Conservation (phyloP, 2,113 vertebrate species). For the Trinectes maculatus region DNA sequence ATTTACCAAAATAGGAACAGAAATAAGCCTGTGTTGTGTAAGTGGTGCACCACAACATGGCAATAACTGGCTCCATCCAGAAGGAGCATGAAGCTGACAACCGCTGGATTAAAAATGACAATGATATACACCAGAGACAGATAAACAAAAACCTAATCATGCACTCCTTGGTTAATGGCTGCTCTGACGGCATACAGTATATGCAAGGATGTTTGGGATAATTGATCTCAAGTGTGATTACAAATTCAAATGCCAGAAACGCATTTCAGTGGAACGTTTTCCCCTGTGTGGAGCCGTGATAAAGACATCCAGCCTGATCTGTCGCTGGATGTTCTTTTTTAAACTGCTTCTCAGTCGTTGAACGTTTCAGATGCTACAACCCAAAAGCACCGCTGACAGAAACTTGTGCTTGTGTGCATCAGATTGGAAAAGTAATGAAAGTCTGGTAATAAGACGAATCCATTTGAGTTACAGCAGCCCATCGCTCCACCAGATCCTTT, state of each 20-base stretch:
- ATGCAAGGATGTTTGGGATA: conserved; percentile 53
- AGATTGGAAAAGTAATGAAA: background rate
- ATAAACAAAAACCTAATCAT: conserved; percentile 67
- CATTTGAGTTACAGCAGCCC: conserved; percentile 48
- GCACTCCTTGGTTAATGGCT: conserved; percentile 52
- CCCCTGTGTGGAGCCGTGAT: background rate
- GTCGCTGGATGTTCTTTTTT: conserved; percentile 21
- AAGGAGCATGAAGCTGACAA: conserved; percentile 21
- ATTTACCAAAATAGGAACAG: background rate
- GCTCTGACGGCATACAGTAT: conserved; percentile 51
- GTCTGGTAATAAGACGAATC: conserved; percentile 55
- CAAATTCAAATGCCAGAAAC: conserved; percentile 60
- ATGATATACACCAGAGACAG: conserved; percentile 53
- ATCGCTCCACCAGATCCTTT: conserved; percentile 63
- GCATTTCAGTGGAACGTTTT: conserved; percentile 51
- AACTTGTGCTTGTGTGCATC: too few species aligned
- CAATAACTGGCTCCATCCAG: background rate
- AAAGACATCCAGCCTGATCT: conserved; percentile 27
- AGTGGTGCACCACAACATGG: background rate
- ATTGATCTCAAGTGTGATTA: conserved; percentile 69
- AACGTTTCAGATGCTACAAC: background rate
- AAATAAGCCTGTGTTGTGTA: conserved; percentile 5
- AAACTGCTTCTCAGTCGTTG: conserved; percentile 4
- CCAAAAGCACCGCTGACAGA: background rate
- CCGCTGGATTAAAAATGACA: conserved; percentile 66